A percentile compares a stretch with the other conserved stretches of the same genome.
Evolutionary conservation across 2,113 vertebrate genomes (phyloP).

Genomic region (Herpetotheres cachinnans): DNA sequence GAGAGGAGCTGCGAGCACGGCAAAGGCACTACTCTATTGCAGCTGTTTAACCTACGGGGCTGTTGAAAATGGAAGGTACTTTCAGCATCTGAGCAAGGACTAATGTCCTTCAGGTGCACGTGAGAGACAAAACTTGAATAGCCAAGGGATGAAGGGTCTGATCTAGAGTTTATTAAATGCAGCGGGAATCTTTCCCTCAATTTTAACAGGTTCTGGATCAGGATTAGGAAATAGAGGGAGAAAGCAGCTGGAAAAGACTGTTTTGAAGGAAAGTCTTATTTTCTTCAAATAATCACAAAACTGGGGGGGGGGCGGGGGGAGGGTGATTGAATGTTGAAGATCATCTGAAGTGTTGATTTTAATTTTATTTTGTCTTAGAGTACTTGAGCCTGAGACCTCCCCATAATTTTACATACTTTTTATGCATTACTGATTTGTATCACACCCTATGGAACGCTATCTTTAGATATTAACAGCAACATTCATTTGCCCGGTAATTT

Average conservation of each 20-base stretch:
- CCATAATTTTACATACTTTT: neutral
- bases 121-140: neutral
- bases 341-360: neutral
- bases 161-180: neutral
- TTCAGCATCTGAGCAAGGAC: neutral
- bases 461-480: neutral
- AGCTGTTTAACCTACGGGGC: neutral
- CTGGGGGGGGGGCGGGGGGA: fast-evolving
- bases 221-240: neutral
- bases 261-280: neutral
- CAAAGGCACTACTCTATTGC: too few relatives aligned
- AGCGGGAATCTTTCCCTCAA: neutral
- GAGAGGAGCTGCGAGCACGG: neutral
- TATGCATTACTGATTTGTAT: neutral
- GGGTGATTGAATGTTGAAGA: neutral
- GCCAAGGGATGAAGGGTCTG: neutral
- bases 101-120: neutral
- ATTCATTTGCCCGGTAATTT: neutral
- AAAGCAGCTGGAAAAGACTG: neutral
- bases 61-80: neutral
- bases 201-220: neutral
- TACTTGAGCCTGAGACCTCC: neutral
- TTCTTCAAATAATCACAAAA: neutral
- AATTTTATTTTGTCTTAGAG: neutral
- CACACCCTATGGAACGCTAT: neutral